These are phyloP conservation scores for Melieria picta DNA, from an alignment of 2,888 invertebrate species.

Conservation along the genomic window DNA sequence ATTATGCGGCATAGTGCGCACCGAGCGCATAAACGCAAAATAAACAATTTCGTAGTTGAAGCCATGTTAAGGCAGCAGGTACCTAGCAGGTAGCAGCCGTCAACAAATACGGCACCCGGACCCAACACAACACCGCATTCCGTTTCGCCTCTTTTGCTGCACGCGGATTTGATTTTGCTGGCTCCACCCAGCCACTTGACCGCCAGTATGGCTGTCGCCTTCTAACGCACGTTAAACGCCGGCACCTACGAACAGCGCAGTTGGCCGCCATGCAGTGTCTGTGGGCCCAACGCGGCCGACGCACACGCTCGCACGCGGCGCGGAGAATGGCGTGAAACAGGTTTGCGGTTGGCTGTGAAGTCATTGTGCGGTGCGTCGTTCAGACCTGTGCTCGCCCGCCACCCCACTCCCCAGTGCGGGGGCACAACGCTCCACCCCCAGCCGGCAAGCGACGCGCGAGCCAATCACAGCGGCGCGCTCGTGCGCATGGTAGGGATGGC, in stretches of 20 bases:
- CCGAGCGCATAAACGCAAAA: no score
- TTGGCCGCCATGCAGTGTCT: not conserved
- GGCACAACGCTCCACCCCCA: slow-evolving; percentile 24
- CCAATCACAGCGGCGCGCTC: slow-evolving; percentile 47
- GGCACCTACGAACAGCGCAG: slow-evolving; percentile 19
- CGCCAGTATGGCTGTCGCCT: slow-evolving; percentile 27
- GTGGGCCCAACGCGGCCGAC: no score
- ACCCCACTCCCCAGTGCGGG: no score
- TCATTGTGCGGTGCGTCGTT: not conserved
- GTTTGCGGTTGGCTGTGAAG: slow-evolving; percentile 15
- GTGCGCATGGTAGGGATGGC: slow-evolving; percentile 44
- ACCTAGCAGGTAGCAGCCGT: no score
- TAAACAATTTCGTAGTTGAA: no score
- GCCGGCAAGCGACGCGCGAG: slow-evolving; percentile 22
- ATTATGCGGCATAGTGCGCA: no score
- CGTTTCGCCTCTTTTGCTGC: no score
- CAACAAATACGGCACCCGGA: no score
- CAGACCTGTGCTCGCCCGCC: no score
- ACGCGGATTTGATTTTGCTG: slow-evolving; percentile 12
- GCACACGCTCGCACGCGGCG: not conserved
- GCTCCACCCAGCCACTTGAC: slow-evolving; percentile 50
- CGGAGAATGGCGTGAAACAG: slow-evolving; percentile 22
- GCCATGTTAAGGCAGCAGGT: no score
- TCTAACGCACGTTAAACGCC: slow-evolving; percentile 31
- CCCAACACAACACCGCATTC: no score